A percentile compares a stretch with the other conserved stretches of the same genome.
Evolutionary conservation across 35 echinoderm and acorn worm species (phyloP).

Genomic region (Heliocidaris erythrogramma): DNA sequence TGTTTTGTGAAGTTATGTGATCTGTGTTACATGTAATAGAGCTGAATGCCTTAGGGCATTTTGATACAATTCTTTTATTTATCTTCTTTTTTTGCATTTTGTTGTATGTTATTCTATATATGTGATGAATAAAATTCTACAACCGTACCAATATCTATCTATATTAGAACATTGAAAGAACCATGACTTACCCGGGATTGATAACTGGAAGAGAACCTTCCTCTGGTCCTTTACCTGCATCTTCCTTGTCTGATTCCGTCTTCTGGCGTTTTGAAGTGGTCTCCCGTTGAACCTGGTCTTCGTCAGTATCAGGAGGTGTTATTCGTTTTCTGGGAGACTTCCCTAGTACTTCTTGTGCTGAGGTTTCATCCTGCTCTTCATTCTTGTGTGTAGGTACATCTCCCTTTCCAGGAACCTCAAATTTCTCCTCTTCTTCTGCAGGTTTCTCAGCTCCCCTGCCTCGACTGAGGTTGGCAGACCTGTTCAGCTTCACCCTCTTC

Average conservation of each 20-base stretch:
- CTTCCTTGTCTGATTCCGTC: constrained; percentile 31
- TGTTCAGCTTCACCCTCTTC: constrained; percentile 22
- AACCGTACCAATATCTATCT: neutral
- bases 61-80: too few species aligned
- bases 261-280: constrained; percentile 20
- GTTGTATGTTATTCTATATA: too few species aligned
- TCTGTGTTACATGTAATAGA: too few species aligned
- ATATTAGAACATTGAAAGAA: neutral
- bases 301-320: neutral
- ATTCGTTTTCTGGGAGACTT: constrained; percentile 27
- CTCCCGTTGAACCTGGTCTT: neutral
- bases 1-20: too few species aligned
- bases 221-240: neutral
- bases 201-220: neutral
- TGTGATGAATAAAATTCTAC: too few species aligned
- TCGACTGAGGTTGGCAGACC: constrained; percentile 13
- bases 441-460: neutral
- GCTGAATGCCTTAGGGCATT: too few species aligned
- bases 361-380: neutral
- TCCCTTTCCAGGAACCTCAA: neutral
- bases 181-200: neutral
- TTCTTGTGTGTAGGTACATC: neutral
- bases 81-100: too few species aligned
- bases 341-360: constrained; percentile 23
- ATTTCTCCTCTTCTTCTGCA: constrained; percentile 19